Conservation (phyloP, 2,113 vertebrate genomes). For the Polypterus senegalus region DNA sequence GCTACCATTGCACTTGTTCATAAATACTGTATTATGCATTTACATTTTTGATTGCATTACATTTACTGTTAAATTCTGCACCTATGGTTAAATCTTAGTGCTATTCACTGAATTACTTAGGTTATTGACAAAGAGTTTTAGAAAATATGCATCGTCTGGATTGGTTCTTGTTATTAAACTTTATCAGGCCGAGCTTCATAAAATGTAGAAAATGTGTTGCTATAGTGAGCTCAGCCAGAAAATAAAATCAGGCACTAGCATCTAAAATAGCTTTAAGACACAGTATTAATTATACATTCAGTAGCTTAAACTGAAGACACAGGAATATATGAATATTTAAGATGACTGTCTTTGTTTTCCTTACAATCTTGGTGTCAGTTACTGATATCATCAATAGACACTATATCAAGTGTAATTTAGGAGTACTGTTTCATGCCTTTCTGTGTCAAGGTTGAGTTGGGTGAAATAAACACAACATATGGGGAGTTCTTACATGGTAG, state of each 20-base stretch:
- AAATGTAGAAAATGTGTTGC: neutral
- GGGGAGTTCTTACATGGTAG: no score
- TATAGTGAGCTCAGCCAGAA: neutral
- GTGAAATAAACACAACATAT: no score
- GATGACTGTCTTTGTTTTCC: neutral
- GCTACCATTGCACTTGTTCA: no score
- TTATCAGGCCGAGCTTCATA: no score
- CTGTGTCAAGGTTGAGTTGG: neutral
- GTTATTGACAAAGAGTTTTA: no score
- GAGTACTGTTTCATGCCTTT: neutral
- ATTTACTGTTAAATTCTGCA: no score
- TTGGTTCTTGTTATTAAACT: no score
- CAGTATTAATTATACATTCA: neutral
- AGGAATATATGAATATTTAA: conserved; percentile 10
- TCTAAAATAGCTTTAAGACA: neutral
- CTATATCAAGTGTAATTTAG: neutral
- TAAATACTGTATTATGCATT: no score
- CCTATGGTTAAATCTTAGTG: no score
- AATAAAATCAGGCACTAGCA: neutral
- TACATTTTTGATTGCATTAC: no score
- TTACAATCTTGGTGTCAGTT: neutral
- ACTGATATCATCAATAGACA: neutral
- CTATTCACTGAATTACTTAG: no score
- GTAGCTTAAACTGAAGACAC: conserved; percentile 3
- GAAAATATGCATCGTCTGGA: no score